phyloP scores from a whole-genome alignment of 2,888 invertebrate genomes.

The Auanema sp. region DNA sequence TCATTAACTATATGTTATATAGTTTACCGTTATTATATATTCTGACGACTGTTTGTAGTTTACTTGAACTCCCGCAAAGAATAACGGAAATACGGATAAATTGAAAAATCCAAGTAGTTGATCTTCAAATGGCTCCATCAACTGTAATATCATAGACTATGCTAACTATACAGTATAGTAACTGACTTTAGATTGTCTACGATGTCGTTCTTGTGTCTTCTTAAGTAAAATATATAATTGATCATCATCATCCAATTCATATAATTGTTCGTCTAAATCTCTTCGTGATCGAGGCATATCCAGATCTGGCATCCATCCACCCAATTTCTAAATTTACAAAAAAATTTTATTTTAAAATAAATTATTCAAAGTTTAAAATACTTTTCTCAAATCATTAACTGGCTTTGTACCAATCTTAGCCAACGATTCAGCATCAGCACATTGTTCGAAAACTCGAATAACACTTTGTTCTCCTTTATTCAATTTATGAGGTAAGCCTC shows the following conservation, averaged over 20 bases:
- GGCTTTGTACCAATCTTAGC: too few species aligned
- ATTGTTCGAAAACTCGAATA: constrained; percentile 1
- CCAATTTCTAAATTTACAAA: constrained; percentile 21
- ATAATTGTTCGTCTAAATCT: not conserved
- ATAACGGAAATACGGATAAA: constrained; percentile 37
- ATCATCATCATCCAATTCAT: constrained; percentile 8
- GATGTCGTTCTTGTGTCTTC: too few species aligned
- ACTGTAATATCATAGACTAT: too few species aligned
- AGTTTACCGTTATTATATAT: constrained; percentile 36
- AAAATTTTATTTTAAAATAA: not conserved
- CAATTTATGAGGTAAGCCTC: constrained; percentile 22
- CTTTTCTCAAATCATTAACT: too few species aligned
- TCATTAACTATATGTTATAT: too few species aligned
- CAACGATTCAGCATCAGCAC: too few species aligned
- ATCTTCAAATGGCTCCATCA: constrained; percentile 24
- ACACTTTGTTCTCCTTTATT: constrained; percentile 32
- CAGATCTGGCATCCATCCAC: constrained; percentile 40
- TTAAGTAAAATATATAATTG: too few species aligned
- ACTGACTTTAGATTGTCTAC: too few species aligned
- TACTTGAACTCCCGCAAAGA: constrained; percentile 42
- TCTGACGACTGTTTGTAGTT: constrained; percentile 31
- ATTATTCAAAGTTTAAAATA: not conserved
- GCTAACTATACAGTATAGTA: too few species aligned
- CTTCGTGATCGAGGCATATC: constrained; percentile 1
- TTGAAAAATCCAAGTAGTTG: constrained; percentile 35